phyloP scores from a whole-genome alignment of 2,113 vertebrate species.

The Nothocercus julius region DNA sequence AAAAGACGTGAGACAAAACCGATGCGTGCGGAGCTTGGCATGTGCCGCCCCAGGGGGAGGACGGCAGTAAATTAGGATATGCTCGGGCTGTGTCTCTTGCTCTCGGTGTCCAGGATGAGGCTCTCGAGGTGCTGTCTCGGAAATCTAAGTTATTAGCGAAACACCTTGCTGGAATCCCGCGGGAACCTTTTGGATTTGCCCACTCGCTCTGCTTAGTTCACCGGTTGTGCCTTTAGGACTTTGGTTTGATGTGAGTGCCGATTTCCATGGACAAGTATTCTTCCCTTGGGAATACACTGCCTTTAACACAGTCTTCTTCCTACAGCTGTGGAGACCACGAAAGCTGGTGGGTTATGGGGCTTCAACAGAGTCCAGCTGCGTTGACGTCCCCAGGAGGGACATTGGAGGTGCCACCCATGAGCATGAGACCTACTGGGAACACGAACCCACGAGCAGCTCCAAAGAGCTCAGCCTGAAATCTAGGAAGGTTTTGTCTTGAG shows the following conservation, averaged over 20 bases:
- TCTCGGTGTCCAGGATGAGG: background rate
- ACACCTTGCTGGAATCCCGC: background rate
- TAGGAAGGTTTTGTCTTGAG: background rate
- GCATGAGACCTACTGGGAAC: background rate
- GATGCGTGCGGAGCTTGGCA: background rate
- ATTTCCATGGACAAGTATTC: background rate
- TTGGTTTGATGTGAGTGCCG: conserved; percentile 38
- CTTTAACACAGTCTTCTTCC: conserved; percentile 47
- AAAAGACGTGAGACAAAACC: background rate
- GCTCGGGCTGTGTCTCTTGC: background rate
- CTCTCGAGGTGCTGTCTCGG: background rate
- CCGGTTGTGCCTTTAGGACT: conserved; percentile 64
- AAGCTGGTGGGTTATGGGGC: background rate
- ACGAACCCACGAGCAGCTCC: background rate
- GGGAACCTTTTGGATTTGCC: background rate
- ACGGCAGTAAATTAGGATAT: background rate
- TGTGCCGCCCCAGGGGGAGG: background rate
- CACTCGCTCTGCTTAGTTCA: background rate
- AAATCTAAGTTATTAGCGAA: background rate
- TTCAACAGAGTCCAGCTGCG: background rate
- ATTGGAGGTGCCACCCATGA: too few relatives aligned
- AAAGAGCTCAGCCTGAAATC: fast-evolving
- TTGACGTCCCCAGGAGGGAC: background rate
- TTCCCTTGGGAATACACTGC: conserved; percentile 43
- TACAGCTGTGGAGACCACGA: background rate